Percentiles rank a stretch among this genome's conserved stretches.
phyloP scores from a whole-genome alignment of 1,140 invertebrate species.

The Drosophila serrata region DNA sequence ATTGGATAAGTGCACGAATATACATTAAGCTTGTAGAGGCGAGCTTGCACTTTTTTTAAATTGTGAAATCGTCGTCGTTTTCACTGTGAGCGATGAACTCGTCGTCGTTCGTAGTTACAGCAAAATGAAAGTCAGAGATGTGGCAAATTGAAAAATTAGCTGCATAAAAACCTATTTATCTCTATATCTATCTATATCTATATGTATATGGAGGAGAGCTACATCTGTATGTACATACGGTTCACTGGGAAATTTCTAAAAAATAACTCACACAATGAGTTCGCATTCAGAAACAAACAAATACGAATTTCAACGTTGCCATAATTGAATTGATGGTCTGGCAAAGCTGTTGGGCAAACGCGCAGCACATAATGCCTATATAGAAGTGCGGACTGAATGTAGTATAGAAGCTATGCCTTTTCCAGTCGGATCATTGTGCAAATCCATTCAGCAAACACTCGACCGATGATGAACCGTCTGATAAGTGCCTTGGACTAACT shows the following conservation, averaged over 20 bases:
- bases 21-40: slow-evolving; percentile 12
- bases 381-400: slow-evolving; percentile 9
- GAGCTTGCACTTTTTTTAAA: slow-evolving; percentile 76
- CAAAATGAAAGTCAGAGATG: slow-evolving; percentile 68
- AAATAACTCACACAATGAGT: slow-evolving; percentile 67
- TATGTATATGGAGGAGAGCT: background rate
- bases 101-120: slow-evolving; percentile 45
- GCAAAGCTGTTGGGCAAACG: slow-evolving; percentile 67
- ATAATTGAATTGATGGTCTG: slow-evolving; percentile 79
- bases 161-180: slow-evolving; percentile 27
- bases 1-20: slow-evolving; percentile 45
- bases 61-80: slow-evolving; percentile 67
- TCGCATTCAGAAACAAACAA: slow-evolving; percentile 50
- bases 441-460: slow-evolving; percentile 68
- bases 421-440: slow-evolving; percentile 44
- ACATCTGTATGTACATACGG: slow-evolving; percentile 13
- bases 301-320: slow-evolving; percentile 36
- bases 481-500: slow-evolving; percentile 42
- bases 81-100: slow-evolving; percentile 49
- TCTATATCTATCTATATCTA: slow-evolving; percentile 5
- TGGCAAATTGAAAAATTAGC: slow-evolving; percentile 76
- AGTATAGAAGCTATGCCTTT: slow-evolving; percentile 25
- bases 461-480: slow-evolving; percentile 43
- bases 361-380: slow-evolving; percentile 14
- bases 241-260: slow-evolving; percentile 61